phyloP scores from a whole-genome alignment of 2,113 vertebrate species.

The Boulengeromyrus knoepffleri region DNA sequence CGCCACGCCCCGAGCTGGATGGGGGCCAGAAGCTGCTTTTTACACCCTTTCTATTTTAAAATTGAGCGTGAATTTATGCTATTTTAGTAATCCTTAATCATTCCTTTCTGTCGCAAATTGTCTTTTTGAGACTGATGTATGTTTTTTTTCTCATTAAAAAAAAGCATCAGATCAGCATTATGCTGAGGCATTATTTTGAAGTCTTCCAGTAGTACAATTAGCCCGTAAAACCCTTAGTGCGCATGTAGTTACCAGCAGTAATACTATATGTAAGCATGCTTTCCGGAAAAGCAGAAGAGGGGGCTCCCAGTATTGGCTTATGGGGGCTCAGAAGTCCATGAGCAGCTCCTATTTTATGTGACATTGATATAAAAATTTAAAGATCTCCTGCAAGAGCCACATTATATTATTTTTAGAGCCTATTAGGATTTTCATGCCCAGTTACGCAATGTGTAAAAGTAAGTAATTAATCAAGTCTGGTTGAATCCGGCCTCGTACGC shows the following conservation, averaged over 20 bases:
- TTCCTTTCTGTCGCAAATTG: neutral
- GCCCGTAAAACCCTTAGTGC: neutral
- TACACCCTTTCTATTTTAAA: neutral
- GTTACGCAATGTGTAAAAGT: conserved; percentile 18
- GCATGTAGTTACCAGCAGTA: neutral
- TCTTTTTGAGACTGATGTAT: neutral
- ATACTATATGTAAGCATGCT: neutral
- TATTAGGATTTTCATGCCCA: conserved; percentile 18
- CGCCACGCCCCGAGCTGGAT: neutral
- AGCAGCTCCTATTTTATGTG: conserved; percentile 13
- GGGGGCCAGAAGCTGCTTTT: neutral
- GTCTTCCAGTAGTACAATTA: neutral
- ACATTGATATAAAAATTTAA: conserved; percentile 21
- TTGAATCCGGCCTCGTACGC: neutral
- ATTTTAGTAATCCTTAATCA: neutral
- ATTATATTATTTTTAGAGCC: conserved; percentile 25
- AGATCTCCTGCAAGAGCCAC: conserved; percentile 11
- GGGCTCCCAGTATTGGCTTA: neutral
- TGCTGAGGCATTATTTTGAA: neutral
- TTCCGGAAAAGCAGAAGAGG: neutral
- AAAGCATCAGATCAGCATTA: neutral
- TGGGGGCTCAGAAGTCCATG: neutral
- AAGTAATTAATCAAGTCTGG: conserved; percentile 14
- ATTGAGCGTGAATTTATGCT: neutral
- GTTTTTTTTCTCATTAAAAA: neutral